phyloP scores from a whole-genome alignment of 2,113 vertebrate species.

The Tragelaphus scriptus region DNA sequence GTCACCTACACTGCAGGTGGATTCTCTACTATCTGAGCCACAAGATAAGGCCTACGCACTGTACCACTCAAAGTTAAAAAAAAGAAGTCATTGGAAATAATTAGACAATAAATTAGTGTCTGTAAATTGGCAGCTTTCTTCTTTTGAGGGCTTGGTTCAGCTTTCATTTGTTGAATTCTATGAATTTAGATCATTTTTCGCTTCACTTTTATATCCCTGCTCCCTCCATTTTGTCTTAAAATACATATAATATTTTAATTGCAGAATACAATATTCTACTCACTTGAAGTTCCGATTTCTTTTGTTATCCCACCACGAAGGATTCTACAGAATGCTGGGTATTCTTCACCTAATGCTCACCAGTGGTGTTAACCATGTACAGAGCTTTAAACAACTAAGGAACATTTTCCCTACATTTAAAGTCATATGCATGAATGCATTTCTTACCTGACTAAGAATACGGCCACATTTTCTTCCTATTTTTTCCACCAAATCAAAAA shows the following conservation, averaged over 20 bases:
- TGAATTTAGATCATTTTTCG: constrained; percentile 44
- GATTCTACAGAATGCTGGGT: background rate
- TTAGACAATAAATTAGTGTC: constrained; percentile 47
- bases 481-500: constrained; percentile 95
- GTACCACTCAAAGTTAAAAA: constrained; percentile 48
- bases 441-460: constrained; percentile 97
- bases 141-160: constrained; percentile 44
- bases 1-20: background rate
- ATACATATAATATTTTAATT: constrained; percentile 27
- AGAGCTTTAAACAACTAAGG: background rate
- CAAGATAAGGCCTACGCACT: background rate
- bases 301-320: background rate
- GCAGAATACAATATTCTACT: constrained; percentile 31
- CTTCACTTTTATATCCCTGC: background rate
- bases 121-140: constrained; percentile 31
- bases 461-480: constrained; percentile 92
- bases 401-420: background rate
- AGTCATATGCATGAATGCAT: background rate
- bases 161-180: constrained; percentile 60
- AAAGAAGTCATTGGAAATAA: constrained; percentile 54
- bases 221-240: background rate
- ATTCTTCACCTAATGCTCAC: background rate
- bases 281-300: background rate
- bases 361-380: background rate
- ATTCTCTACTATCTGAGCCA: background rate